phyloP scores from a whole-genome alignment of 2,888 invertebrate species.

The Luperina testacea region DNA sequence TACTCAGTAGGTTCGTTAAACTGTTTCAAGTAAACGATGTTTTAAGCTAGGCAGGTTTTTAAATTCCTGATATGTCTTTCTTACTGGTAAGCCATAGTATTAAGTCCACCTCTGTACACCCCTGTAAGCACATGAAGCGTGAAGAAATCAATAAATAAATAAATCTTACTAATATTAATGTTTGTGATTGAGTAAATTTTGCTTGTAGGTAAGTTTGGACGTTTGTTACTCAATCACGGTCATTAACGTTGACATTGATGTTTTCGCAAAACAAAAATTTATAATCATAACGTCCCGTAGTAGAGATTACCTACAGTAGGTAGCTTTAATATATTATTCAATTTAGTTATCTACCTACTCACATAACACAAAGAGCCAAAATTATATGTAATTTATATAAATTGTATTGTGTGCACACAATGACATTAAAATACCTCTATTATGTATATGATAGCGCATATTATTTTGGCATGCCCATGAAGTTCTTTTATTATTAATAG shows the following conservation, averaged over 20 bases:
- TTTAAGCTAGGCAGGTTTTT: not conserved
- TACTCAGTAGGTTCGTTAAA: no score
- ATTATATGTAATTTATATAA: slow-evolving; percentile 47
- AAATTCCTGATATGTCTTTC: not conserved
- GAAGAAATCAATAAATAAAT: not conserved
- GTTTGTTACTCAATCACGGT: not conserved
- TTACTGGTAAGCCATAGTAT: not conserved
- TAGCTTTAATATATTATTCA: slow-evolving; percentile 13
- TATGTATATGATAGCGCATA: slow-evolving; percentile 18
- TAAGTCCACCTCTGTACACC: not conserved
- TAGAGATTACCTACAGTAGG: not conserved
- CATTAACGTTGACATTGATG: not conserved
- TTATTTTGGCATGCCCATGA: slow-evolving; percentile 44
- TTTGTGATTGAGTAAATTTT: not conserved
- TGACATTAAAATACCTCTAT: slow-evolving; percentile 37
- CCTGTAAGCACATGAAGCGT: no score
- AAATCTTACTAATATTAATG: not conserved
- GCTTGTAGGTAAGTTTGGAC: not conserved
- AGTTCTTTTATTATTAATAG: slow-evolving; percentile 35
- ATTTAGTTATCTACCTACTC: slow-evolving; percentile 26
- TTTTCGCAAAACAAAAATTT: not conserved
- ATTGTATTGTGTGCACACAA: slow-evolving; percentile 40
- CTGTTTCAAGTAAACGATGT: no score
- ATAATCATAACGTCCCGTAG: not conserved
- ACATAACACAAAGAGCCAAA: slow-evolving; percentile 29